Base-by-base conservation (phyloP, 2,797 vertebrate genomes). In the Allenopithecus nigroviridis region DNA sequence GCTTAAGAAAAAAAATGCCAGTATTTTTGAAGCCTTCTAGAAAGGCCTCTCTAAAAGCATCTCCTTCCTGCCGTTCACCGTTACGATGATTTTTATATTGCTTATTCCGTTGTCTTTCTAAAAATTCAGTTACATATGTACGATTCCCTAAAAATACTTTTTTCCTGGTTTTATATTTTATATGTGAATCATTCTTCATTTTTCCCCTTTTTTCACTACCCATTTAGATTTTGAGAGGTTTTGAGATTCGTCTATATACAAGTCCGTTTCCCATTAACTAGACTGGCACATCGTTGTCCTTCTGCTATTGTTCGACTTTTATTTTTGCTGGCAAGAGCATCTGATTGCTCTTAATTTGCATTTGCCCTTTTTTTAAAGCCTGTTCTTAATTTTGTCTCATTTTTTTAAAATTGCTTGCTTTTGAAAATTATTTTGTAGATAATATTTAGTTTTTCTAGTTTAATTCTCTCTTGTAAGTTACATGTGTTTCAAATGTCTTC, bases 361-460 rank as follows among this genome's bases (percentile, higher is more conserved):
- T 74, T 43, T 59, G 17, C 12, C 26, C 17, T 19, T 26, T 86
- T 59, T 12, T 30, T 48, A 59, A 41, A 59, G n/a, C 43, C 64
- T 86, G 2, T 68, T 72, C 6, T 92, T 36, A 90, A 16, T 76
- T 48, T 94, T 75, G 39, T 2, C 83, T 76, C 41, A 92, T 92
- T 84, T 83, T 76, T 87, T 50, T 19, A 13, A 43, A 43, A 22
- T 70, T 85, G 33, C 50, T 93, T 92, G 61, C 26, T 87, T 95
- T 91, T 86, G 36, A 50, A 57, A 88, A 61, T 92, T 86, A 79
- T 70, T 72, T 91, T 95, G 19, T 79, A 41, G 39, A 19, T 96
- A 14, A 84, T 91, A 43, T 59, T 91, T 24, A 59, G 95, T 93
- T 93, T 68, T 89, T 36, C 55, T 85, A 55, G 11, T 48, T 92